phyloP scores from a whole-genome alignment of 2,797 vertebrate genomes.

The Sebastes aleutianus region DNA sequence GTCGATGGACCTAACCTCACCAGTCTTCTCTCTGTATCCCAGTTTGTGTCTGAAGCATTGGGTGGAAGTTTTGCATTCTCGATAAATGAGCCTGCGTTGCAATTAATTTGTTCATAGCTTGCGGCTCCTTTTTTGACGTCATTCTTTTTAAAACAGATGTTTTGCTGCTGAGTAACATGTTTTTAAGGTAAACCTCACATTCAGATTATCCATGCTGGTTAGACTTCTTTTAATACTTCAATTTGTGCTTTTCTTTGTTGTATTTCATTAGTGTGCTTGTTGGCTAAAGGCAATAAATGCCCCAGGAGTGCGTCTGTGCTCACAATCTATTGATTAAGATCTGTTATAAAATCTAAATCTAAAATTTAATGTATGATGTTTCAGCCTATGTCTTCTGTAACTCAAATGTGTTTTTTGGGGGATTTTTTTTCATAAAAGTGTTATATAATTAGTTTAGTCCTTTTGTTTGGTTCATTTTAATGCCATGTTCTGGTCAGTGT shows the following conservation, averaged over 20 bases:
- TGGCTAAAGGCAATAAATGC: conserved; percentile 33
- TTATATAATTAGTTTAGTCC: neutral
- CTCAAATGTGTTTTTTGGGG: neutral
- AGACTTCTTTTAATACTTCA: conserved; percentile 24
- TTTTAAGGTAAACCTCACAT: conserved; percentile 60
- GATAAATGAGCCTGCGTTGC: neutral
- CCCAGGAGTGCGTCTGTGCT: conserved; percentile 46
- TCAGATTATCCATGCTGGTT: neutral
- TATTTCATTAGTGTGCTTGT: conserved; percentile 29
- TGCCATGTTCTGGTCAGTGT: neutral
- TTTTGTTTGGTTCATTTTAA: conserved; percentile 18
- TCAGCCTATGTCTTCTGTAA: conserved; percentile 15
- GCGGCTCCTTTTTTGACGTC: conserved; percentile 4
- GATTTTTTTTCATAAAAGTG: neutral
- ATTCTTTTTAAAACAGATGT: conserved; percentile 7
- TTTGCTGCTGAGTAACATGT: conserved; percentile 25
- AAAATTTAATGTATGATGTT: neutral
- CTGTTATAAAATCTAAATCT: conserved; percentile 50
- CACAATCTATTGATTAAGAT: conserved; percentile 2
- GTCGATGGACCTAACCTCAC: conserved; percentile 32
- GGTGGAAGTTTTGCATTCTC: neutral
- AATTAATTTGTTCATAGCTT: conserved; percentile 41
- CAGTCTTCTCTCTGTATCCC: conserved; percentile 3
- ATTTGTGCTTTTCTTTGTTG: neutral
- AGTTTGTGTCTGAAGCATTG: conserved; percentile 10